These are phyloP conservation scores for Asarcornis scutulata DNA, from an alignment of 2,113 vertebrate species.

Conservation along the genomic window DNA sequence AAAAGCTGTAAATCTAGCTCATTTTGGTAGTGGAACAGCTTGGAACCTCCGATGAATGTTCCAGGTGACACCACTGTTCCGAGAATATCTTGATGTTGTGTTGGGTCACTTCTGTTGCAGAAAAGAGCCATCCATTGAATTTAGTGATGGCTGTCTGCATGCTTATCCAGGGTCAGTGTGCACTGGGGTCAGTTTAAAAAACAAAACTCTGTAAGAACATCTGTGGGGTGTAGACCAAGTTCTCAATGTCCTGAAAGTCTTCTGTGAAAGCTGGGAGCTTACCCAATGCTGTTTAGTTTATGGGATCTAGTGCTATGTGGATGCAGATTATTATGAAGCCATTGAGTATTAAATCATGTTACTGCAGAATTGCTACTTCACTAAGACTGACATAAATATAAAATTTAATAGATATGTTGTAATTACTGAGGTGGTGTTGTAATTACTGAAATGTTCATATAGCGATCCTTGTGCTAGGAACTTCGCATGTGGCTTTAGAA, in stretches of 20 bases:
- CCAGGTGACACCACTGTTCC: not conserved
- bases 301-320: not conserved
- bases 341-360: slow-evolving; percentile 17
- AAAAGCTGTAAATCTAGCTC: not conserved
- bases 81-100: not conserved
- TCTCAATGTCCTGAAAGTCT: not conserved
- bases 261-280: not conserved
- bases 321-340: not conserved
- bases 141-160: not conserved
- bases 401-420: not conserved
- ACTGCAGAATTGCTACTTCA: not conserved
- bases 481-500: slow-evolving; percentile 57
- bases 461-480: not conserved
- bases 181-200: not conserved
- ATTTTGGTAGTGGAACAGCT: not conserved
- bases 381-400: not conserved
- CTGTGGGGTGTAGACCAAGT: not conserved
- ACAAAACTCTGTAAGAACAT: not conserved
- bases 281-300: not conserved
- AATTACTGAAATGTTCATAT: slow-evolving; percentile 21
- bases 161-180: not conserved
- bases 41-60: not conserved
- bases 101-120: not conserved
- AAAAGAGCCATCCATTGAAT: not conserved
- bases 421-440: slow-evolving; percentile 6